Percentiles rank a stretch among this genome's conserved stretches.
Conservation (phyloP, 2,797 vertebrate genomes). For the Linurgus olivaceus region DNA sequence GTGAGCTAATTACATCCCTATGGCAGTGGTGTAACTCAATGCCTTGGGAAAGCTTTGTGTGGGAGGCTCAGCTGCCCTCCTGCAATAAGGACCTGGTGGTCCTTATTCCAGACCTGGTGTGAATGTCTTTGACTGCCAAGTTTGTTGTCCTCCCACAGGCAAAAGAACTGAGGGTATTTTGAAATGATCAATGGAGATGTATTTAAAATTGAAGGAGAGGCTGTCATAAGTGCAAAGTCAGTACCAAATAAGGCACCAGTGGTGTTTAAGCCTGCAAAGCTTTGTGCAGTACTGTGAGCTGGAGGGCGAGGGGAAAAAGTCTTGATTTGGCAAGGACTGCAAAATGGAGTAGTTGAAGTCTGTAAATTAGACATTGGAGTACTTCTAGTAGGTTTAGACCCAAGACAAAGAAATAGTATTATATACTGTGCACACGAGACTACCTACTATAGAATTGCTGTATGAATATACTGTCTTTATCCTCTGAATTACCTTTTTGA, state of each 20-base stretch:
- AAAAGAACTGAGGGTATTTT: background rate
- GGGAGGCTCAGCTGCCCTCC: background rate
- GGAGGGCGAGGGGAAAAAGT: background rate
- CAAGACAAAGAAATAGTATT: background rate
- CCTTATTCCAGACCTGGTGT: background rate
- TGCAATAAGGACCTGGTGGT: background rate
- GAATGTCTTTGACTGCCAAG: background rate
- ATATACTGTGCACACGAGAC: background rate
- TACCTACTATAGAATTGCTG: background rate
- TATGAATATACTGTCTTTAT: background rate
- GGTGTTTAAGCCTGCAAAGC: background rate
- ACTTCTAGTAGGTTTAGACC: background rate
- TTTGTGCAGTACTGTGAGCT: background rate
- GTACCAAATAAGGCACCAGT: background rate
- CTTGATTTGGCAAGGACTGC: background rate
- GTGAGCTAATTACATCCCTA: background rate
- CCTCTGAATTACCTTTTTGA: background rate
- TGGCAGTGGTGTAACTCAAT: background rate
- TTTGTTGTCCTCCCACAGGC: background rate
- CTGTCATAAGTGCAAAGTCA: background rate
- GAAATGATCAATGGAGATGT: background rate
- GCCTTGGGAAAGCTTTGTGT: background rate
- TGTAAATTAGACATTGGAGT: background rate
- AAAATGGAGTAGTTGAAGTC: background rate
- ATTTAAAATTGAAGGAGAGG: background rate